Evolutionary conservation across 2,888 invertebrate species (phyloP).

Genomic region (Ochropleura plecta): DNA sequence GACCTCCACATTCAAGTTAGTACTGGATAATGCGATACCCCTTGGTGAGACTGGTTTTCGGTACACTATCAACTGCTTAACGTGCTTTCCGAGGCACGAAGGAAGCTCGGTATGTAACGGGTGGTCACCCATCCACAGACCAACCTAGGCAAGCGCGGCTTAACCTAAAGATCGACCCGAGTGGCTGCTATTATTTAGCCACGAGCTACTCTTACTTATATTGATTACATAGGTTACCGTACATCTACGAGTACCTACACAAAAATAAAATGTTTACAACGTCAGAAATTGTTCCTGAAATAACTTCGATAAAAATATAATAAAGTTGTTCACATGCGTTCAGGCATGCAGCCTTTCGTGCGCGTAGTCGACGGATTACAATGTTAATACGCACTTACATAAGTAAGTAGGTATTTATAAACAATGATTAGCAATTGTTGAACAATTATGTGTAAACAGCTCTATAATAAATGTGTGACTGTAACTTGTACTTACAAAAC

Average conservation of each 20-base stretch:
- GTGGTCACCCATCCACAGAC: no score
- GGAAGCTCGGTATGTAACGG: no score
- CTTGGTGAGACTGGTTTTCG: no score
- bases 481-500: conserved; percentile 9
- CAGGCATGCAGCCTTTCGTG: background rate
- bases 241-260: background rate
- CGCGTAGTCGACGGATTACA: background rate
- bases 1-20: no score
- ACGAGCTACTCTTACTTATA: no score
- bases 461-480: background rate
- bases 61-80: no score
- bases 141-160: no score
- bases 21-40: no score
- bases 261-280: background rate
- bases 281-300: background rate
- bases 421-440: background rate
- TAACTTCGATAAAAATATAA: background rate
- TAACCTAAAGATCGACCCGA: no score
- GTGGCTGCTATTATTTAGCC: no score
- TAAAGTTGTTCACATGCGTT: conserved; percentile 9
- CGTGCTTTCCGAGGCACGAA: no score
- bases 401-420: background rate
- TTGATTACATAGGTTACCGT: background rate
- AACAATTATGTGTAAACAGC: background rate
- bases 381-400: background rate